Percentiles rank a stretch among this genome's conserved stretches.
Evolutionary conservation across 2,113 vertebrate genomes (phyloP).

Genomic region (Cyphotilapia sp.): DNA sequence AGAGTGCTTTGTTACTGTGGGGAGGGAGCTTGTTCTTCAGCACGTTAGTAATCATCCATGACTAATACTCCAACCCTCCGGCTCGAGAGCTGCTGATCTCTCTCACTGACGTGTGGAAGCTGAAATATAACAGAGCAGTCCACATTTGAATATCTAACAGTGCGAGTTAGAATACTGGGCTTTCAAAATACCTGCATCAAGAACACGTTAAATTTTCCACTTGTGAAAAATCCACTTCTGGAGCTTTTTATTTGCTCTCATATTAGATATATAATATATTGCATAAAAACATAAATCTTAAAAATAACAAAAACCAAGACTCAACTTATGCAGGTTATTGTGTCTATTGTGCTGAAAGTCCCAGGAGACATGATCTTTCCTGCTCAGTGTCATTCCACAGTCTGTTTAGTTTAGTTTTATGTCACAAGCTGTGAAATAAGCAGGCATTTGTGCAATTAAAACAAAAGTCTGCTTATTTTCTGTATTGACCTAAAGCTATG

Average conservation of each 20-base stretch:
- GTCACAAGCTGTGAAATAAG: background rate
- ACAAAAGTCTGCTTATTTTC: background rate
- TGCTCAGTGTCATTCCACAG: background rate
- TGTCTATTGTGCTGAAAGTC: background rate
- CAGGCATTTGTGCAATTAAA: background rate
- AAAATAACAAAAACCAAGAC: background rate
- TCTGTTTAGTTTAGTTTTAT: background rate
- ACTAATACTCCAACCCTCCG: background rate
- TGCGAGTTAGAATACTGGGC: background rate
- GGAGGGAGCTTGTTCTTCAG: background rate
- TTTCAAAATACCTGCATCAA: background rate
- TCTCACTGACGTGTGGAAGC: background rate
- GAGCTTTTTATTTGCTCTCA: background rate
- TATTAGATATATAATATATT: background rate
- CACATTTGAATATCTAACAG: background rate
- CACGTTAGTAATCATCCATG: background rate
- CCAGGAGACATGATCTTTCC: background rate
- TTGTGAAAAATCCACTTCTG: background rate
- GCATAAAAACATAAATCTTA: background rate
- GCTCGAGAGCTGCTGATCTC: background rate
- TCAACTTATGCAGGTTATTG: background rate
- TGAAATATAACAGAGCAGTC: background rate
- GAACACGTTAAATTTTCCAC: background rate
- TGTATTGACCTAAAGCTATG: background rate
- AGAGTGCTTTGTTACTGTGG: background rate